phyloP scores from a whole-genome alignment of 2,113 vertebrate genomes.

The Cercopithecus mona region DNA sequence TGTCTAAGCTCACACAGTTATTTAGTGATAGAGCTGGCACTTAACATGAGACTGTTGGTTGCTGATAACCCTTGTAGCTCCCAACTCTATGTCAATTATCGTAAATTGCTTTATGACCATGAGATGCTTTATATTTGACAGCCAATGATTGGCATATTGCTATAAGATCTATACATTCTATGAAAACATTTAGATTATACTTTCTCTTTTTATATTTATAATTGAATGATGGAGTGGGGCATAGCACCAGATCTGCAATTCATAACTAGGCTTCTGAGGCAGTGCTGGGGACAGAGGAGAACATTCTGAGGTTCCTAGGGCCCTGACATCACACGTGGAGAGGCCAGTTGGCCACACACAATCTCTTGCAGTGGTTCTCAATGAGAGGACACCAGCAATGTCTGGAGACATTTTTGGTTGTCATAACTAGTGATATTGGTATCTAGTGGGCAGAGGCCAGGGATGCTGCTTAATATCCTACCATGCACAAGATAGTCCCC shows the following conservation, averaged over 20 bases:
- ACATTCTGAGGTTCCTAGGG: rapidly evolving
- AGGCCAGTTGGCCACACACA: not conserved
- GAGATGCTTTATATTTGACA: not conserved
- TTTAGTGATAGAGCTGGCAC: not conserved
- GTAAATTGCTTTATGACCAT: not conserved
- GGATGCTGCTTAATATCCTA: not conserved
- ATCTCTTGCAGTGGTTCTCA: not conserved
- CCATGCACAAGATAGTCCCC: not conserved
- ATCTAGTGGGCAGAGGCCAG: not conserved
- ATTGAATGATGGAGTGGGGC: not conserved
- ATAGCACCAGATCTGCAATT: not conserved
- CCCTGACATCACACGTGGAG: not conserved
- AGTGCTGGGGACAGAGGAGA: not conserved
- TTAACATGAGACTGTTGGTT: not conserved
- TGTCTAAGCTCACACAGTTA: not conserved
- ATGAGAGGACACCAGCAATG: rapidly evolving
- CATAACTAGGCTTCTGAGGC: not conserved
- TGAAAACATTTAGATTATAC: not conserved
- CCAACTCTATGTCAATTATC: too few relatives aligned
- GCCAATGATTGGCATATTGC: not conserved
- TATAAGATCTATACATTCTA: not conserved
- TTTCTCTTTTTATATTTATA: not conserved
- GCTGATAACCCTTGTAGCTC: not conserved
- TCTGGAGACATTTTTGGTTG: not conserved
- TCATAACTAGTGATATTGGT: not conserved